Evolutionary conservation across 2,113 vertebrate species (phyloP).

Genomic region (Ptyas mucosa): DNA sequence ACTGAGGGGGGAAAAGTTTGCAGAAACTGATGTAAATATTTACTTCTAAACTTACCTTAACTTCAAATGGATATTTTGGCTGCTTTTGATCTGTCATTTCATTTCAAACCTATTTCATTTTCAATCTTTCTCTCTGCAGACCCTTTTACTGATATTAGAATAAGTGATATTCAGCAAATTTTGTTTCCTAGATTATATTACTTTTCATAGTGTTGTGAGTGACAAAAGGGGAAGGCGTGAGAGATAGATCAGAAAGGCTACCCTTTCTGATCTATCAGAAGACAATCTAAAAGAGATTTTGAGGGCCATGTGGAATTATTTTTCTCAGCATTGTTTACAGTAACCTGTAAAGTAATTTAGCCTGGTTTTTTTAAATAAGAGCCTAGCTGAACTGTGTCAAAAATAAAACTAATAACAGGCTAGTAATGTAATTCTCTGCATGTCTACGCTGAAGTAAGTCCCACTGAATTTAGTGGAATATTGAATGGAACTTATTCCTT

Average conservation of each 20-base stretch:
- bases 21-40: neutral
- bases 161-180: conserved; percentile 33
- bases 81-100: neutral
- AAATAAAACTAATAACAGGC: neutral
- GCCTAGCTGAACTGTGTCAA: neutral
- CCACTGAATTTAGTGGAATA: neutral
- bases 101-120: neutral
- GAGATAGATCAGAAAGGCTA: conserved; percentile 22
- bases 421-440: neutral
- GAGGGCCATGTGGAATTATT: fast-evolving
- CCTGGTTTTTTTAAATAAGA: neutral
- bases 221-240: conserved; percentile 7
- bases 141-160: conserved; percentile 42
- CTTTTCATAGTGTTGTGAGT: conserved; percentile 38
- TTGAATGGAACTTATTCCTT: neutral
- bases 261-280: too few species aligned
- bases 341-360: neutral
- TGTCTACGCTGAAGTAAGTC: neutral
- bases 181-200: conserved; percentile 61
- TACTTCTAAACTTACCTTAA: neutral
- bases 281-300: neutral
- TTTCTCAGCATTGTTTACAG: fast-evolving
- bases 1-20: neutral
- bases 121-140: conserved; percentile 1
- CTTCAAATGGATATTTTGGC: conserved; percentile 1